These are phyloP conservation scores for Drosophila tristis DNA, from an alignment of 1,140 invertebrate species.

Conservation along the genomic window DNA sequence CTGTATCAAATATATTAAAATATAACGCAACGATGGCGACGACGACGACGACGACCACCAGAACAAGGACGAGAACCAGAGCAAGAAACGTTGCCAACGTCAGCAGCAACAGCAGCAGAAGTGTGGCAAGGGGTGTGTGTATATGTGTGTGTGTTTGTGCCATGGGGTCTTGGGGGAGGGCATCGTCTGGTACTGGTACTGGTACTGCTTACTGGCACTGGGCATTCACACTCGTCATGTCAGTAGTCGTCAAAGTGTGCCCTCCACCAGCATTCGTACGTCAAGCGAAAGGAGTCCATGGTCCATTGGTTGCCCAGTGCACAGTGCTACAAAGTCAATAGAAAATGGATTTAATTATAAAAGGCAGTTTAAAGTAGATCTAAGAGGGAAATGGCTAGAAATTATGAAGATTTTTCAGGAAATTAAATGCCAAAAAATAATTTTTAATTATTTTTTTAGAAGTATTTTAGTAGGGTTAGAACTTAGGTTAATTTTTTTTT, in stretches of 20 bases:
- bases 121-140: not conserved
- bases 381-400: no score
- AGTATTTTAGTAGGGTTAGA: no score
- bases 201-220: constrained; percentile 13
- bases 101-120: constrained; percentile 15
- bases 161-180: constrained; percentile 1
- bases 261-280: constrained; percentile 50
- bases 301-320: constrained; percentile 57
- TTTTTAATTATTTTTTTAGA: no score
- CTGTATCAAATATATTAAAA: constrained; percentile 84
- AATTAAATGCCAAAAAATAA: no score
- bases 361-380: not conserved
- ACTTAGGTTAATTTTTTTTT: no score
- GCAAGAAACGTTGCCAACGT: constrained; percentile 37
- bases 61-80: constrained; percentile 39
- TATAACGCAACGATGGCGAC: constrained; percentile 70
- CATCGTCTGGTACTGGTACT: constrained; percentile 22
- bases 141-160: not conserved
- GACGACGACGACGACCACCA: constrained; percentile 11
- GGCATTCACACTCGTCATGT: constrained; percentile 78
- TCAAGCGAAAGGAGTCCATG: constrained; percentile 58
- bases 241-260: constrained; percentile 73
- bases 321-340: constrained; percentile 19
- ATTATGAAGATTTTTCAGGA: no score
- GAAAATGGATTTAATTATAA: not conserved